These are phyloP conservation scores for Balaeniceps rex DNA, from an alignment of 2,113 vertebrate genomes.

Conservation along the genomic window DNA sequence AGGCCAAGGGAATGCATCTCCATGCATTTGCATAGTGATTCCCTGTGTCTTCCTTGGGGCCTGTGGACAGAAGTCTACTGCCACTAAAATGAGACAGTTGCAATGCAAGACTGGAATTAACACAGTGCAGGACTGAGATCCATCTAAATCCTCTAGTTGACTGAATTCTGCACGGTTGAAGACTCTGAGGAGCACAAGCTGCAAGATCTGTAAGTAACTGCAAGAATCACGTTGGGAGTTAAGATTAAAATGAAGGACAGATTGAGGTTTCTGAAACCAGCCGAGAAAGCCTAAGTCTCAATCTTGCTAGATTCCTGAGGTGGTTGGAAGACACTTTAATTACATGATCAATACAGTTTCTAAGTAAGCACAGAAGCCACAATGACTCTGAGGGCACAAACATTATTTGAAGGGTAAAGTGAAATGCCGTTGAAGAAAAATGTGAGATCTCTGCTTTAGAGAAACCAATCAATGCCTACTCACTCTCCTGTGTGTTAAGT, in stretches of 20 bases:
- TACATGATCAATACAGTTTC: slow-evolving; percentile 51
- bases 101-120: neutral
- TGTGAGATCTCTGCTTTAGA: neutral
- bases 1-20: neutral
- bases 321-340: slow-evolving; percentile 31
- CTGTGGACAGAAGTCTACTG: neutral
- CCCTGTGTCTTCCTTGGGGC: neutral
- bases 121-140: neutral
- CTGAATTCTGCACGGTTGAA: neutral
- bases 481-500: slow-evolving; percentile 27
- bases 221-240: neutral
- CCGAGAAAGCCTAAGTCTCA: slow-evolving; percentile 1
- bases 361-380: slow-evolving; percentile 34
- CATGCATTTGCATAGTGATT: neutral
- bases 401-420: slow-evolving; percentile 12
- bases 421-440: slow-evolving; percentile 12
- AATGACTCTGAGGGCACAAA: slow-evolving; percentile 45
- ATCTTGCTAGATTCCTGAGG: neutral
- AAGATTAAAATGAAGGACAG: neutral
- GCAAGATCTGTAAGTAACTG: neutral
- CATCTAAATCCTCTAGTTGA: neutral
- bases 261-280: slow-evolving; percentile 6
- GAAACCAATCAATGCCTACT: slow-evolving; percentile 32
- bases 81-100: neutral
- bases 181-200: neutral